Conservation (phyloP, 2,888 invertebrate genomes). For the Hedya salicella region DNA sequence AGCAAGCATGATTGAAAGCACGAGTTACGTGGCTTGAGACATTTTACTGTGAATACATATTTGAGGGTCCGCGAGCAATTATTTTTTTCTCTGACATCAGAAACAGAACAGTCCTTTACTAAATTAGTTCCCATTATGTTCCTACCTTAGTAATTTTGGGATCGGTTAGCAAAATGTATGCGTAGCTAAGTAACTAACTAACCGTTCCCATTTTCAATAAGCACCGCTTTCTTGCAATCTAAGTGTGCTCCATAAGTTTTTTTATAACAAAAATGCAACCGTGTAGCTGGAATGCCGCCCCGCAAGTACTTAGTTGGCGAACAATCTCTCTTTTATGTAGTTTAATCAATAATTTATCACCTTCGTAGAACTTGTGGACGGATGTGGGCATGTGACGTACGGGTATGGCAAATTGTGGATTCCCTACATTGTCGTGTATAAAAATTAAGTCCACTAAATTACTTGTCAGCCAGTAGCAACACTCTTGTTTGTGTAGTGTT, state of each 20-base stretch:
- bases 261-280: constrained; percentile 47
- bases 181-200: no score
- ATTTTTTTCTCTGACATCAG: no score
- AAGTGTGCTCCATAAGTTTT: constrained; percentile 34
- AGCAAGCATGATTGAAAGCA: no score
- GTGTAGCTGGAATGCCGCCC: constrained; percentile 52
- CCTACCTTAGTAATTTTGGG: no score
- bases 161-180: no score
- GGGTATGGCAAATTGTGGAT: constrained; percentile 1
- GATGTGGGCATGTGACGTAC: constrained; percentile 9
- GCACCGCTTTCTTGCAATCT: not conserved
- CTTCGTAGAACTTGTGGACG: constrained; percentile 46
- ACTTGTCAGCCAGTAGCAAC: not conserved
- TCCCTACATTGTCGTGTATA: not conserved
- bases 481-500: not conserved
- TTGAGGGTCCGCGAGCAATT: no score
- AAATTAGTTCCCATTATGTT: no score
- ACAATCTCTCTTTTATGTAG: constrained; percentile 47
- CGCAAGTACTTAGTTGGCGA: constrained; percentile 36
- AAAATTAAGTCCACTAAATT: not conserved
- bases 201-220: not conserved
- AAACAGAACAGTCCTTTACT: no score
- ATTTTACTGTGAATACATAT: no score
- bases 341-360: constrained; percentile 61
- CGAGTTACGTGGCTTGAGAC: no score